phyloP scores from a whole-genome alignment of 2,797 vertebrate genomes.

The Clarias pachynema region DNA sequence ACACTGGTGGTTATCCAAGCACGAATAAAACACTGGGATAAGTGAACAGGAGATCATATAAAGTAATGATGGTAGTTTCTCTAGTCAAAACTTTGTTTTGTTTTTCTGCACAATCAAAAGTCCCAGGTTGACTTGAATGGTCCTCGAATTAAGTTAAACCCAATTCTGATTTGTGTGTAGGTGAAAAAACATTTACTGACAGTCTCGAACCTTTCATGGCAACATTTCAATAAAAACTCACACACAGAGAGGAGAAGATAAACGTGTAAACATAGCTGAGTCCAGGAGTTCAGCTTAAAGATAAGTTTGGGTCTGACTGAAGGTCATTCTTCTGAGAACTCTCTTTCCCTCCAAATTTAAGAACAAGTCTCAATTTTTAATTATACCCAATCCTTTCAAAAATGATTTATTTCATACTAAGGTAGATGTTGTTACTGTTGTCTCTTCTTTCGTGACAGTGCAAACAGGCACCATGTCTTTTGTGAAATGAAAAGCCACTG shows the following conservation, averaged over 20 bases:
- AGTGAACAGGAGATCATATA: too few relatives aligned
- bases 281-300: neutral
- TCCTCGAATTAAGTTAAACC: neutral
- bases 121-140: too few relatives aligned
- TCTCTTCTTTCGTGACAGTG: neutral
- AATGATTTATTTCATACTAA: too few relatives aligned
- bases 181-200: neutral
- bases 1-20: too few relatives aligned
- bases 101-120: too few relatives aligned
- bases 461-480: neutral
- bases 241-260: neutral
- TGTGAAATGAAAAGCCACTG: neutral
- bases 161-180: neutral
- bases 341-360: neutral
- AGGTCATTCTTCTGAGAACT: neutral
- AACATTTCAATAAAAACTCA: neutral
- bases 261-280: neutral
- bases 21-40: too few relatives aligned
- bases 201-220: neutral
- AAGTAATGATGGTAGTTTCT: too few relatives aligned
- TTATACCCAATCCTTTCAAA: too few relatives aligned
- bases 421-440: too few relatives aligned
- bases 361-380: neutral
- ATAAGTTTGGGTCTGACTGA: slow-evolving; percentile 12
- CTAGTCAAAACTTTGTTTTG: too few relatives aligned